These are phyloP conservation scores for Hemithea aestivaria DNA, from an alignment of 2,888 invertebrate genomes.

Conservation along the genomic window DNA sequence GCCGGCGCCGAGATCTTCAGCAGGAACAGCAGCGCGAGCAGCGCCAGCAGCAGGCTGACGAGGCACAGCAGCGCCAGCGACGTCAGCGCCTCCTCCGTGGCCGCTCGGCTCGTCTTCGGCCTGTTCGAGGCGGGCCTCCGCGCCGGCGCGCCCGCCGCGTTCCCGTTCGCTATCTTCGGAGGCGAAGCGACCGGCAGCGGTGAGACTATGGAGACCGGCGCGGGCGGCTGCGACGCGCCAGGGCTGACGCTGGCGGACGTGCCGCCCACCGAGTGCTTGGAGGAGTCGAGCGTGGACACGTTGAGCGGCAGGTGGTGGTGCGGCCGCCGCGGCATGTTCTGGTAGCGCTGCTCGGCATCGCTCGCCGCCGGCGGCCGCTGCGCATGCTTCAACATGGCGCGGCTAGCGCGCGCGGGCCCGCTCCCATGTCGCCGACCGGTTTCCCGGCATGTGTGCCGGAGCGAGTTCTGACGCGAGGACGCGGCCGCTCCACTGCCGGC, in stretches of 20 bases:
- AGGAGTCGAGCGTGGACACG: constrained; percentile 82
- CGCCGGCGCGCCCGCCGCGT: constrained; percentile 75
- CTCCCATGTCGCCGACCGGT: constrained; percentile 65
- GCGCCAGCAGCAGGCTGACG: constrained; percentile 89
- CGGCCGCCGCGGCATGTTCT: constrained; percentile 79
- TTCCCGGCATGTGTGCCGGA: constrained; percentile 60
- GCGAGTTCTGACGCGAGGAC: constrained; percentile 30
- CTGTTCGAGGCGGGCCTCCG: constrained; percentile 53
- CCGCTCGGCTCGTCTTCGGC: constrained; percentile 56
- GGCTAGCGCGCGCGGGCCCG: constrained; percentile 63
- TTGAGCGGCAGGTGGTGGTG: constrained; percentile 82
- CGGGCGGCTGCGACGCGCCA: constrained; percentile 42
- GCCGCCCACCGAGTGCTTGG: constrained; percentile 81
- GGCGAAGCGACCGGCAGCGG: constrained; percentile 59
- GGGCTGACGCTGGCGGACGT: constrained; percentile 79
- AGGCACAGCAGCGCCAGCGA: constrained; percentile 91
- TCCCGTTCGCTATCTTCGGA: constrained; percentile 73
- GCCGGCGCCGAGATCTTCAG: constrained; percentile 88
- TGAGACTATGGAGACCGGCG: constrained; percentile 46
- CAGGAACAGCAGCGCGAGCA: constrained; percentile 90
- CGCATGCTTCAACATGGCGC: constrained; percentile 86
- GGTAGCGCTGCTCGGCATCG: constrained; percentile 77
- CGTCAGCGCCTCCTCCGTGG: constrained; percentile 86
- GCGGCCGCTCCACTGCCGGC: constrained; percentile 48
- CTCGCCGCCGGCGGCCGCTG: constrained; percentile 77